These are phyloP conservation scores for Hippolais icterina DNA, from an alignment of 2,113 vertebrate species.

Conservation along the genomic window DNA sequence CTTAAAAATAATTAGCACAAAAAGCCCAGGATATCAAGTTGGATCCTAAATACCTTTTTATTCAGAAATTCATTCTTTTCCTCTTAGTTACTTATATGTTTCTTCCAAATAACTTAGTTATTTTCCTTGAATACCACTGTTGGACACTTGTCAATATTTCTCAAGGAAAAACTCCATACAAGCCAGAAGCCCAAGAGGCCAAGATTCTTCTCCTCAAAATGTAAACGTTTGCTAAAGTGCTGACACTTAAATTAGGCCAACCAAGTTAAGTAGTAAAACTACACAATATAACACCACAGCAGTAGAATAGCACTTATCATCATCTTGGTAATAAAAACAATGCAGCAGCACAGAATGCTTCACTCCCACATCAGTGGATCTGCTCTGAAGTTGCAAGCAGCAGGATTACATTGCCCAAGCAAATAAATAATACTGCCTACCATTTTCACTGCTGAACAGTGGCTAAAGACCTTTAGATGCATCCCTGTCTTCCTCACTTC, in stretches of 20 bases:
- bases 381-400: background rate
- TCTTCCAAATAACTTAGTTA: background rate
- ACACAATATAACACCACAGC: background rate
- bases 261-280: background rate
- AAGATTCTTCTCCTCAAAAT: conserved; percentile 6
- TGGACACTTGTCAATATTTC: background rate
- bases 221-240: background rate
- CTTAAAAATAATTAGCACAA: background rate
- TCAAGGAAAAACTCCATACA: conserved; percentile 5
- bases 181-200: conserved; percentile 1
- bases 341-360: background rate
- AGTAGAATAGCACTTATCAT: background rate
- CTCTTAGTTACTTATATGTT: background rate
- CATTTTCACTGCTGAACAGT: background rate
- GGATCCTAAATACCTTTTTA: background rate
- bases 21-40: background rate
- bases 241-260: conserved; percentile 8
- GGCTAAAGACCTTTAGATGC: background rate
- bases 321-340: background rate
- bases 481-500: background rate
- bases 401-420: background rate
- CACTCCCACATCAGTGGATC: background rate
- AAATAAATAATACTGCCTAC: background rate
- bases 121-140: conserved; percentile 10
- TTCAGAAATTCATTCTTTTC: background rate